Percentiles rank a stretch among this genome's conserved stretches.
phyloP scores from a whole-genome alignment of 2,888 invertebrate species.

The Mesochorus sp. region DNA sequence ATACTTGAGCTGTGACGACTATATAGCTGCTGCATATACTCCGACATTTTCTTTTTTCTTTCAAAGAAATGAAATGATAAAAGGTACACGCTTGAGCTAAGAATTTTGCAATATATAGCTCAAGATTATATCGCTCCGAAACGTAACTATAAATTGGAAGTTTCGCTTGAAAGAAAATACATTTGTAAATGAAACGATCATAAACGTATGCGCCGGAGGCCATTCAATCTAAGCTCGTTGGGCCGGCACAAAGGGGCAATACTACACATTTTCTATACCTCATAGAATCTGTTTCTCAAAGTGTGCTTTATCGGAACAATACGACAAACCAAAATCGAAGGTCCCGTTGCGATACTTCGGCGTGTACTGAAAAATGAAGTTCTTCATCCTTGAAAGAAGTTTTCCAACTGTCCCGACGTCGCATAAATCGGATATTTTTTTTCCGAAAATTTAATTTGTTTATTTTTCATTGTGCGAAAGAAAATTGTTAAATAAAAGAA shows the following conservation, averaged over 20 bases:
- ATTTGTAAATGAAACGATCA: slow-evolving; percentile 81
- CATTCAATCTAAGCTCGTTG: slow-evolving; percentile 75
- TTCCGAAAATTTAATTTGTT: neutral
- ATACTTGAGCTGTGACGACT: no score
- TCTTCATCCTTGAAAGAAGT: no score
- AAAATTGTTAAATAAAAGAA: neutral
- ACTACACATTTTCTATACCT: slow-evolving; percentile 9
- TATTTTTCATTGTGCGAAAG: no score
- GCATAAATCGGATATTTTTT: no score
- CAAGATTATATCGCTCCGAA: slow-evolving; percentile 63
- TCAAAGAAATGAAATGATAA: no score
- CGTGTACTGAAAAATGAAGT: no score
- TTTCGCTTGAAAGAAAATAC: slow-evolving; percentile 79
- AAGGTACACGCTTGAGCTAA: no score
- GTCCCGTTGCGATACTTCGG: no score
- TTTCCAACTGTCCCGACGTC: no score
- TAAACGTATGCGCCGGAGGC: slow-evolving; percentile 76
- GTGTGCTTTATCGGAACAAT: slow-evolving; percentile 69
- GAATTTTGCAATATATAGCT: no score
- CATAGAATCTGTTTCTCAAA: slow-evolving; percentile 4
- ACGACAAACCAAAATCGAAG: slow-evolving; percentile 77
- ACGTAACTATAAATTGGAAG: slow-evolving; percentile 80
- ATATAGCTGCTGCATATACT: no score
- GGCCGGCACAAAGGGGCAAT: slow-evolving; percentile 25
- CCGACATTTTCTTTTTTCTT: no score